phyloP scores from a whole-genome alignment of 2,113 vertebrate species.

The Podarcis muralis region DNA sequence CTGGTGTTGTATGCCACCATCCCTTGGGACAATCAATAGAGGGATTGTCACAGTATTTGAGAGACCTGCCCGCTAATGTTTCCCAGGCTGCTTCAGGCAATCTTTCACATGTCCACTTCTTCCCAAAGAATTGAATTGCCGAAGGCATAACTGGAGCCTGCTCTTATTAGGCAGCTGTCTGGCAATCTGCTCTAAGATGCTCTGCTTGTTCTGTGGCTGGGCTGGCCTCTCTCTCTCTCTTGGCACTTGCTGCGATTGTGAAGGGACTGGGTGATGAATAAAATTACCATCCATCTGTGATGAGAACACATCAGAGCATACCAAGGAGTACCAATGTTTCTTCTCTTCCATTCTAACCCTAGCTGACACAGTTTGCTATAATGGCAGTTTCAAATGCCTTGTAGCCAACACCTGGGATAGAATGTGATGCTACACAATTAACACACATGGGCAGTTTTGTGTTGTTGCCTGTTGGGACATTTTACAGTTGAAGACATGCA shows the following conservation, averaged over 20 bases:
- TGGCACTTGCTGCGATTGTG: not conserved
- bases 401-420: not conserved
- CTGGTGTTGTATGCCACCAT: not conserved
- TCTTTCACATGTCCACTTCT: not conserved
- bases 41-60: not conserved
- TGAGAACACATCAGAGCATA: constrained; percentile 11
- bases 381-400: not conserved
- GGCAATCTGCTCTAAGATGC: not conserved
- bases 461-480: not conserved
- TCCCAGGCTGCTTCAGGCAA: not conserved
- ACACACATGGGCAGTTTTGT: not conserved
- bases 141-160: not conserved
- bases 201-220: not conserved
- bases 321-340: not conserved
- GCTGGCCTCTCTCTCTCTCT: not conserved
- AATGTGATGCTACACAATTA: not conserved
- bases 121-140: not conserved
- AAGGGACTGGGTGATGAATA: not conserved
- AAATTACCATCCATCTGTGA: constrained; percentile 5
- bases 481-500: not conserved
- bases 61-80: not conserved
- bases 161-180: not conserved
- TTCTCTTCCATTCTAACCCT: not conserved
- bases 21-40: not conserved
- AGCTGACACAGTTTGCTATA: not conserved